These are phyloP conservation scores for Microctenopoma lineatum DNA, from an alignment of 2,797 vertebrate genomes.

Conservation along the genomic window DNA sequence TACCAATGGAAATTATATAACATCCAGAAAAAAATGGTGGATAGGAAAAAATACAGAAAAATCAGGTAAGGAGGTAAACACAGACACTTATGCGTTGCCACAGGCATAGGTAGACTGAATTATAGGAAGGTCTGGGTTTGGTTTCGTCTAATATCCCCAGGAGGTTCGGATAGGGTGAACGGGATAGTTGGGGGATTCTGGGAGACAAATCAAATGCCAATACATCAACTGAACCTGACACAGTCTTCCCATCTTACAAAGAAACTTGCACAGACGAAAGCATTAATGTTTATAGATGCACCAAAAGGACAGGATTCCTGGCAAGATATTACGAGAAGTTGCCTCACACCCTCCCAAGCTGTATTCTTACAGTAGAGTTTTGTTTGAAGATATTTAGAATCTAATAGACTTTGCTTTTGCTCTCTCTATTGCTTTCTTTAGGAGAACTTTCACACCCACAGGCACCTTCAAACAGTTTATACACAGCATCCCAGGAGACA, in stretches of 20 bases:
- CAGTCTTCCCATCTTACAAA: conserved; percentile 16
- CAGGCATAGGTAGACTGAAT: conserved; percentile 7
- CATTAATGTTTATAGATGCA: background rate
- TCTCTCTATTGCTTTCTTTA: conserved; percentile 27
- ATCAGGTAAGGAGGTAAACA: background rate
- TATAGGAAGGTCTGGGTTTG: conserved; percentile 25
- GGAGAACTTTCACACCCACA: conserved; percentile 28
- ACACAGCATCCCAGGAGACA: conserved; percentile 15
- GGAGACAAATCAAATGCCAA: conserved; percentile 33
- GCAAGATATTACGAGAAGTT: conserved; percentile 49
- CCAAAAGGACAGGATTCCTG: conserved; percentile 23
- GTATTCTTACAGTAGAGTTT: conserved; percentile 10
- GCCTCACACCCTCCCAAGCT: conserved; percentile 47
- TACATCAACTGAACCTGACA: conserved; percentile 30
- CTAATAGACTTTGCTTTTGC: conserved; percentile 23
- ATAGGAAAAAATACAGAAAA: background rate
- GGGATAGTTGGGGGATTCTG: conserved; percentile 8
- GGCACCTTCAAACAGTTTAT: conserved; percentile 13
- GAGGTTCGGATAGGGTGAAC: conserved; percentile 22
- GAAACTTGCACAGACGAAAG: conserved; percentile 24
- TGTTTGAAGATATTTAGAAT: conserved; percentile 37
- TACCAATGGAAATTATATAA: background rate
- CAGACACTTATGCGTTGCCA: background rate
- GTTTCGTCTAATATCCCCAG: conserved; percentile 18
- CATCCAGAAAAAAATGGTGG: background rate